Evolutionary conservation across 35 echinoderm and acorn worm genomes (phyloP).

Genomic region (Patiria miniata): DNA sequence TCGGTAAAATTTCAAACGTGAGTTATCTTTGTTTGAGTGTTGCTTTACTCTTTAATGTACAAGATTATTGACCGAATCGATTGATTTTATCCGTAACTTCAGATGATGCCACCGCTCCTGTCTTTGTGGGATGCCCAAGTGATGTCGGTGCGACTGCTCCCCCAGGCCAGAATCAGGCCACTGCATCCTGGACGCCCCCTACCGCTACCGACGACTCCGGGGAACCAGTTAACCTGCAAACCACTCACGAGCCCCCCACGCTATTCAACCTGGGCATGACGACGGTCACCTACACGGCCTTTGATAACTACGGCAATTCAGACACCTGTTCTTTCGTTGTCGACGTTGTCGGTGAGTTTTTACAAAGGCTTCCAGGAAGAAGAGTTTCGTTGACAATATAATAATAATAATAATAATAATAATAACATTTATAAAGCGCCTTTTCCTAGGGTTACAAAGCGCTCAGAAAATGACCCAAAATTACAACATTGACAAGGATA

Average conservation of each 20-base stretch:
- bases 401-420: too few relatives aligned
- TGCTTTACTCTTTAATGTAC: too few relatives aligned
- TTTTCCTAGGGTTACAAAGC: too few relatives aligned
- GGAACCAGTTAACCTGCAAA: background rate
- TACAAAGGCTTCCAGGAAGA: background rate
- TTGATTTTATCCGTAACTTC: background rate
- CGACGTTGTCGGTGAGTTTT: constrained; percentile 5
- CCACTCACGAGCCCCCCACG: background rate
- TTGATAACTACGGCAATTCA: background rate
- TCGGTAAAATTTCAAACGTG: background rate
- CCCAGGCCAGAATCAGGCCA: background rate
- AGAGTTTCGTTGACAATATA: background rate
- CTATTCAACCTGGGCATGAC: constrained; percentile 2
- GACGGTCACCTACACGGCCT: constrained; percentile 14
- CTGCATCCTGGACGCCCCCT: background rate
- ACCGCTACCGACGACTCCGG: constrained; percentile 18
- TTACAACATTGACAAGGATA: too few relatives aligned
- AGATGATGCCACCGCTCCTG: background rate
- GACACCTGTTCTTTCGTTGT: constrained; percentile 4
- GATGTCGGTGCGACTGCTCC: background rate
- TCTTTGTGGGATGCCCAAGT: background rate
- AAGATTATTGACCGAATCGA: too few relatives aligned
- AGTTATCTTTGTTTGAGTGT: too few relatives aligned
- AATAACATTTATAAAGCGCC: too few relatives aligned
- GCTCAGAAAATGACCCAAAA: too few relatives aligned